A percentile compares a stretch with the other conserved stretches of the same genome.
Conservation (phyloP, 2,797 vertebrate genomes). For the Gymnoscopelus microlampas region DNA sequence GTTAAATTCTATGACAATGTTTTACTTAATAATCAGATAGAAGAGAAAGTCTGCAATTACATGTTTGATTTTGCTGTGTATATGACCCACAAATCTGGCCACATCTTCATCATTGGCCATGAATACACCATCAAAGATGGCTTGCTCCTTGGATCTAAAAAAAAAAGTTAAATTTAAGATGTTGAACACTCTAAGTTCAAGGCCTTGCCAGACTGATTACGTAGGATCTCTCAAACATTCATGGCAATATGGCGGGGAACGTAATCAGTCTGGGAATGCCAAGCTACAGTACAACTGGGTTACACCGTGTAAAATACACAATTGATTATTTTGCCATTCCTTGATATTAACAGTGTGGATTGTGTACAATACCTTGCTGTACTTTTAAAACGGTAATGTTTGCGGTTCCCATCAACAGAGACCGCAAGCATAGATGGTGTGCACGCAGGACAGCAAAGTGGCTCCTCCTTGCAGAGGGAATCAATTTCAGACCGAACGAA, state of each 20-base stretch:
- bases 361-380: conserved; percentile 10
- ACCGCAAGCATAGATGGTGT: conserved; percentile 24
- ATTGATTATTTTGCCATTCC: too few species aligned
- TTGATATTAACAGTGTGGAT: too few species aligned
- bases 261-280: too few species aligned
- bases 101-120: conserved; percentile 28
- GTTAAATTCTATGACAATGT: too few species aligned
- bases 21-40: not conserved
- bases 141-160: conserved; percentile 29
- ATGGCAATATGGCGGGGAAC: not conserved
- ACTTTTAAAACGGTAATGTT: conserved; percentile 32
- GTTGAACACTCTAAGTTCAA: too few species aligned
- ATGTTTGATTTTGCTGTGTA: conserved; percentile 28
- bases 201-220: not conserved
- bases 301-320: too few species aligned
- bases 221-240: not conserved
- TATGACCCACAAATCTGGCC: conserved; percentile 19
- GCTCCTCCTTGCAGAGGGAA: conserved; percentile 14
- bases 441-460: conserved; percentile 24
- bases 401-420: conserved; percentile 22
- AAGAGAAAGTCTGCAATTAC: conserved; percentile 14
- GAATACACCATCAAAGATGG: conserved; percentile 32
- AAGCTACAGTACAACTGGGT: too few species aligned
- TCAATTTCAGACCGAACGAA: conserved; percentile 3
- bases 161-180: not conserved